Evolutionary conservation across 2,888 invertebrate species (phyloP), one percentile per base, ranked within the genome.

Genomic region (Crocallis elinguaria): DNA sequence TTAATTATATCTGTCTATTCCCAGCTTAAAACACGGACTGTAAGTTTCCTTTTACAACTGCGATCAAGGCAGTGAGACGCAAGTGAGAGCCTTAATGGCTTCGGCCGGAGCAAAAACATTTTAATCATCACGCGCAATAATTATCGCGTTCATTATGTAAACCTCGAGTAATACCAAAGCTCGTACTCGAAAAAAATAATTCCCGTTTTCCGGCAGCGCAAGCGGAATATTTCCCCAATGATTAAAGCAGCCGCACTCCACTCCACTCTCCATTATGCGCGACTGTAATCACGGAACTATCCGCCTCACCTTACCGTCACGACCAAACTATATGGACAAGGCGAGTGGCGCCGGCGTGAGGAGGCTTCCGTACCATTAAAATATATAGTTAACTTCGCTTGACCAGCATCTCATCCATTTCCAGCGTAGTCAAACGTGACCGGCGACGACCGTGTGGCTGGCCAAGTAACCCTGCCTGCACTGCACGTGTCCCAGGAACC

Each of bases 241-340:
- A 88, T 86, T 85, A 86, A 84, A 86, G 82, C 77, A 69, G 57
- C 66, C 64, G 71, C 73, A 74, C 77, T 75, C 70, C 77, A 65
- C 77, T 70, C 73, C 67, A 64, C 82, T 76, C 86, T 84, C 83
- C 88, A 88, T 87, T 87, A 88, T 82, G 63, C 84, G 79, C 70
- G 71, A 81, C 86, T 77, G 87, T 85, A 88, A 88, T 88, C 87
- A 84, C 66, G 77, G 75, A 83, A 85, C 87, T 85, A 86, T 82
- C 80, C 80, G 56, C 62, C 56, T 48, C 54, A 50, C 60, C 32
- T 25, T 23, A 49, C 50, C 49, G n/a, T n/a, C n/a, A n/a, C n/a
- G n/a, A n/a, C n/a, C n/a, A n/a, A n/a, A n/a, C n/a, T n/a, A n/a
- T n/a, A n/a, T n/a, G n/a, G n/a, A n/a, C n/a, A n/a, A n/a, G n/a